Evolutionary conservation across 2,113 vertebrate genomes (phyloP).

Genomic region (Lampris incognitus): DNA sequence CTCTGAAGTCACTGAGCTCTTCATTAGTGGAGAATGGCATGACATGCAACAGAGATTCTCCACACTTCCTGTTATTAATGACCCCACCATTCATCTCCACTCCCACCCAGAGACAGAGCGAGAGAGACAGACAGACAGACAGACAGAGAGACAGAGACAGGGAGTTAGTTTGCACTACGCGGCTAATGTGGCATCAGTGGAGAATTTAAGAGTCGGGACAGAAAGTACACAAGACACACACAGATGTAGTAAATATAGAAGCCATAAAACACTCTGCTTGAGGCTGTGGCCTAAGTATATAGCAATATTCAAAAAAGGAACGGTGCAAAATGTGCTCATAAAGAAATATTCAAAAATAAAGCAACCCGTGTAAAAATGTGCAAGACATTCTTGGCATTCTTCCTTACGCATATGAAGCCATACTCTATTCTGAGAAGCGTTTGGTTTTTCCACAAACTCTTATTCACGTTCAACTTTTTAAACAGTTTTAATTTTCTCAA

Average conservation of each 20-base stretch:
- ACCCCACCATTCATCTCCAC: slow-evolving; percentile 27
- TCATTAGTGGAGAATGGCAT: slow-evolving; percentile 25
- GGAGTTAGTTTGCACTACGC: slow-evolving; percentile 2
- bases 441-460: slow-evolving; percentile 60
- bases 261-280: neutral
- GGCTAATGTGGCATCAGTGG: neutral
- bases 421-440: slow-evolving; percentile 44
- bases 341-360: slow-evolving; percentile 15
- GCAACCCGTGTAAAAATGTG: neutral
- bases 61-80: slow-evolving; percentile 46
- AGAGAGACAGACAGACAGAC: neutral
- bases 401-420: slow-evolving; percentile 18
- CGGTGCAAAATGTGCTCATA: neutral
- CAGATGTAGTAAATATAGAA: no score
- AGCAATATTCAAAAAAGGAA: neutral
- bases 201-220: neutral
- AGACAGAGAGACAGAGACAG: no score
- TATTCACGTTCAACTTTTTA: slow-evolving; percentile 38
- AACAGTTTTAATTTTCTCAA: slow-evolving; percentile 31
- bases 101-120: neutral
- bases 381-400: slow-evolving; percentile 42
- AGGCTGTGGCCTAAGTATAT: neutral
- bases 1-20: slow-evolving; percentile 21
- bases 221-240: neutral
- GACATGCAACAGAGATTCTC: slow-evolving; percentile 5